Percentiles rank a stretch among this genome's conserved stretches.
phyloP scores from a whole-genome alignment of 2,888 invertebrate genomes.

The Baccha elongata region DNA sequence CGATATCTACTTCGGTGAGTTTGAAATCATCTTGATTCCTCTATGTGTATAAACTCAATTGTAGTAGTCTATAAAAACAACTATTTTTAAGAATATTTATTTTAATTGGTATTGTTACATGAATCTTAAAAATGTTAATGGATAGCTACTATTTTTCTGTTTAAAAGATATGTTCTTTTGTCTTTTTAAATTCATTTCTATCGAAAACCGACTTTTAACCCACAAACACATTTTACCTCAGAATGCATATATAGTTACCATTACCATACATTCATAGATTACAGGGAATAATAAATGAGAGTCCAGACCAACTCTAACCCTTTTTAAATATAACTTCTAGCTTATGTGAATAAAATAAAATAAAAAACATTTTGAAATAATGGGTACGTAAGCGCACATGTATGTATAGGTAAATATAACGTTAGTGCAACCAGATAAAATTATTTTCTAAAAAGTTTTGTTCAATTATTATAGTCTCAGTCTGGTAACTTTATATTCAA shows the following conservation, averaged over 20 bases:
- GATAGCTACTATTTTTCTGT: too few species aligned
- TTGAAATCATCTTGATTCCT: too few species aligned
- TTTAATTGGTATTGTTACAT: too few species aligned
- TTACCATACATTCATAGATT: slow-evolving; percentile 33
- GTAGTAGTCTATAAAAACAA: too few species aligned
- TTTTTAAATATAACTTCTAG: slow-evolving; percentile 40
- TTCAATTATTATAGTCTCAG: slow-evolving; percentile 41
- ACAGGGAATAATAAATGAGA: slow-evolving; percentile 59
- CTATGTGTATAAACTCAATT: too few species aligned
- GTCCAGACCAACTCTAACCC: slow-evolving; percentile 48
- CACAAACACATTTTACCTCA: slow-evolving; percentile 52
- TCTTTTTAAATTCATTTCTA: slow-evolving; percentile 4
- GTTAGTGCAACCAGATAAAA: slow-evolving; percentile 37
- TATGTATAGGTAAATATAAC: not conserved
- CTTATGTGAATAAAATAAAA: slow-evolving; percentile 13
- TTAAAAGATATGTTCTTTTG: not conserved
- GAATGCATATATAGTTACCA: slow-evolving; percentile 12
- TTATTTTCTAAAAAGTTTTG: slow-evolving; percentile 41
- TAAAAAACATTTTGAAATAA: slow-evolving; percentile 13
- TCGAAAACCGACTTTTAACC: slow-evolving; percentile 29
- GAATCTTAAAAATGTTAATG: too few species aligned
- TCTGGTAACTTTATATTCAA: slow-evolving; percentile 38
- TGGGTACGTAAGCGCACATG: not conserved
- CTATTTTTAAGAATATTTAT: too few species aligned
- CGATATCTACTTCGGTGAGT: too few species aligned